Evolutionary conservation across 2,888 invertebrate genomes (phyloP), one percentile per base, ranked within the genome.

Genomic region (Coleophora flavipennella): DNA sequence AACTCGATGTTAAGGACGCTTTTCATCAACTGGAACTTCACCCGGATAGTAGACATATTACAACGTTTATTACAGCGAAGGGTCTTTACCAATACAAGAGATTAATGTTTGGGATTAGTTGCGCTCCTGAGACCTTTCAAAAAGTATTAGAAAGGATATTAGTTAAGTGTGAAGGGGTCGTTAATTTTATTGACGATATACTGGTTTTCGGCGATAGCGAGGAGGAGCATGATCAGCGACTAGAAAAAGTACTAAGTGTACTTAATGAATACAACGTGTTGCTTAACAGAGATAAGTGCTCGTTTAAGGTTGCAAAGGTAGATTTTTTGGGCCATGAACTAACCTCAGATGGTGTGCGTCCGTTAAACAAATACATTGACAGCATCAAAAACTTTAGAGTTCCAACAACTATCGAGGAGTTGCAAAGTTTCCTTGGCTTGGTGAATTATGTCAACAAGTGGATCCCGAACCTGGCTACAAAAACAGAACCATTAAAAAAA

Each of bases 131-230:
- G 34, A 6, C 44, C 0, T 59, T 56, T 31, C 53, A 57, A 50
- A 67, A 73, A 50, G 55, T 54, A 1, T 40, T 78, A 14, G 60
- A 63, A 42, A 42, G 49, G 41, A 53, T 71, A 2, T 35, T 77
- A 1, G 20, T 41, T 31, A 52, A 47, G 3, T 63, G 64, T 13
- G 50, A 60, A 28, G n/a, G n/a, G n/a, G 57, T 53, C 0, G 36
- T 67, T 10, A 68, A 67, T 31, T 57, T 62, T 25, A 60, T 62
- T 8, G 73, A 76, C 45, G 69, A 73, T 49, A 67, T 77, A 33
- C 37, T 68, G 2, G 43, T 74, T 9, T 57, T 10, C 10, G 41
- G 43, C 1, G 11, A 20, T 3, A n/a, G 43, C 28, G 1, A 12
- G 8, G 28, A 46, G 37, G 40, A 48, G 32, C 67, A 66, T 40